These are phyloP conservation scores for Rhagophthalmus giganteus DNA, from an alignment of 2,888 invertebrate species.

Conservation along the genomic window DNA sequence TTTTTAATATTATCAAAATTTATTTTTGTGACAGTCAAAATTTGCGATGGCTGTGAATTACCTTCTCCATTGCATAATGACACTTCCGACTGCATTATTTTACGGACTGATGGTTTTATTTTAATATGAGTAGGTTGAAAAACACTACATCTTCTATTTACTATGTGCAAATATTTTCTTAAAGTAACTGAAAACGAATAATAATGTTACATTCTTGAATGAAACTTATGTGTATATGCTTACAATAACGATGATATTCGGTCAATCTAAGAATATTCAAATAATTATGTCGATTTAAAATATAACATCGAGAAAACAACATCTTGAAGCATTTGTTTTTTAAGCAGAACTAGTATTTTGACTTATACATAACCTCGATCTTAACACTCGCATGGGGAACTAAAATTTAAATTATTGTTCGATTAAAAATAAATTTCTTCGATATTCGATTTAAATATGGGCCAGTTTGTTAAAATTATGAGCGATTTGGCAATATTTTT, in stretches of 20 bases:
- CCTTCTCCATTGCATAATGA: background rate
- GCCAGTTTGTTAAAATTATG: too few relatives aligned
- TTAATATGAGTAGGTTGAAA: background rate
- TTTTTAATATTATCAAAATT: too few relatives aligned
- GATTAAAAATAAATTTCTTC: too few relatives aligned
- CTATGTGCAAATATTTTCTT: constrained; percentile 5
- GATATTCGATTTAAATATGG: too few relatives aligned
- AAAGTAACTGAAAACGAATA: constrained; percentile 7
- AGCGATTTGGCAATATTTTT: too few relatives aligned
- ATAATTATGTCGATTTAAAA: background rate
- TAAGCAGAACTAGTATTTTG: too few relatives aligned
- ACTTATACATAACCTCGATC: too few relatives aligned
- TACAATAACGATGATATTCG: constrained; percentile 8
- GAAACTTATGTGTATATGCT: too few relatives aligned
- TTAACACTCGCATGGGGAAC: too few relatives aligned
- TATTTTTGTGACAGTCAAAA: too few relatives aligned
- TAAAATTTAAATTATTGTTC: too few relatives aligned
- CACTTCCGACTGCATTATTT: constrained; percentile 3
- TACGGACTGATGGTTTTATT: constrained; percentile 9
- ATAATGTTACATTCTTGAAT: background rate
- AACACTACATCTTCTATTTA: background rate
- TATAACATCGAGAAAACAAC: background rate
- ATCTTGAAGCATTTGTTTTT: background rate
- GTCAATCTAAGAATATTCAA: background rate
- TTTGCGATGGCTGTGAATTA: too few relatives aligned